A percentile compares a stretch with the other conserved stretches of the same genome.
phyloP scores from a whole-genome alignment of 2,888 invertebrate species.

The Lasius platythorax region DNA sequence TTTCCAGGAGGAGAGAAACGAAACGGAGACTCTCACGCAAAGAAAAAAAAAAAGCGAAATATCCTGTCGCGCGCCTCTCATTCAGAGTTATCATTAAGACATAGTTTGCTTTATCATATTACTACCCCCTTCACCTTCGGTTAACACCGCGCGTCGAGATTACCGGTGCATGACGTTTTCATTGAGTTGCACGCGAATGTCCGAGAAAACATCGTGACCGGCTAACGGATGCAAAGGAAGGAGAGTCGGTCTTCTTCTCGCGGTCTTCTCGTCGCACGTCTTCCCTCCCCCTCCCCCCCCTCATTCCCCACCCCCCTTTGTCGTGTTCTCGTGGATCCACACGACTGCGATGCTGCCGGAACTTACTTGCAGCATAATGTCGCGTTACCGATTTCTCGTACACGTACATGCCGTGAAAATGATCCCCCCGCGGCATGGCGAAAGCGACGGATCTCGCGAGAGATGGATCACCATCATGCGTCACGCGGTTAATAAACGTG shows the following conservation, averaged over 20 bases:
- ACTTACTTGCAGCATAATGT: constrained; percentile 62
- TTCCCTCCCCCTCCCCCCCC: background rate
- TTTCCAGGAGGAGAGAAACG: constrained; percentile 30
- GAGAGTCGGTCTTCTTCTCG: constrained; percentile 13
- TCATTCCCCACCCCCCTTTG: too few relatives aligned
- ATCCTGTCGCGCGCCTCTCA: background rate
- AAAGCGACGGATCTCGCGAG: constrained; percentile 79
- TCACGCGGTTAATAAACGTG: constrained; percentile 37
- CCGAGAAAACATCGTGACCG: constrained; percentile 27
- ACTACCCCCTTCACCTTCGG: constrained; percentile 14
- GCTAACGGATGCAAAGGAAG: constrained; percentile 17
- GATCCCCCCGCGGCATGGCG: constrained; percentile 77
- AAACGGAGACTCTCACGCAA: constrained; percentile 15
- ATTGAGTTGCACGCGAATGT: constrained; percentile 18
- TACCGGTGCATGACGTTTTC: constrained; percentile 35
- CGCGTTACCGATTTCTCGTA: constrained; percentile 79
- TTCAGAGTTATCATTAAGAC: background rate
- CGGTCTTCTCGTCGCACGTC: background rate
- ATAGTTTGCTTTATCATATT: background rate
- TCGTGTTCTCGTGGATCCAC: background rate
- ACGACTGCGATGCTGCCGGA: constrained; percentile 67
- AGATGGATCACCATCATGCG: constrained; percentile 43
- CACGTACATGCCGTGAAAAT: constrained; percentile 75
- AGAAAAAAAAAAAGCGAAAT: constrained; percentile 25
- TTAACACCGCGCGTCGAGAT: background rate